Conservation (phyloP, 2,888 invertebrate species). For the Endotricha flammealis region DNA sequence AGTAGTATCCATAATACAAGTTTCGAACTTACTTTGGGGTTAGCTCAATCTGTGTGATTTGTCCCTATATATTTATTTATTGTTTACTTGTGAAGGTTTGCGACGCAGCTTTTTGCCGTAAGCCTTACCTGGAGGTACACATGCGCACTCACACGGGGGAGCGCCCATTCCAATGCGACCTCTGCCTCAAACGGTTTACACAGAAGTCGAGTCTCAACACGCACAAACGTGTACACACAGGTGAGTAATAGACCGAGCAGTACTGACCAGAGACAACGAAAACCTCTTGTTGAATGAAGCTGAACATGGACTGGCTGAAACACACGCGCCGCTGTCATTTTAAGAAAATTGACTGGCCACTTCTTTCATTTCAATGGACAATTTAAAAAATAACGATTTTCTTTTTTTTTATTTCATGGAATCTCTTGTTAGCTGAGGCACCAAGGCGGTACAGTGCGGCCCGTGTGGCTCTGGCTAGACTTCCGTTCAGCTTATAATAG, state of each 20-base stretch:
- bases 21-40: background rate
- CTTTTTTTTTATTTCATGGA: background rate
- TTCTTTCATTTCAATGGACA: too few species aligned
- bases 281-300: too few species aligned
- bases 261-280: background rate
- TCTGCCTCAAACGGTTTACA: conserved; percentile 87
- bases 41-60: too few species aligned
- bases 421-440: background rate
- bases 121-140: conserved; percentile 88
- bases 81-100: conserved; percentile 75
- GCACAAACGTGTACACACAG: conserved; percentile 87
- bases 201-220: conserved; percentile 89
- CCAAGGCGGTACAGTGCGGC: too few species aligned
- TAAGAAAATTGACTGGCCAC: too few species aligned
- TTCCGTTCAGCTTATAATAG: too few species aligned
- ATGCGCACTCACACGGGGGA: conserved; percentile 89
- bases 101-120: conserved; percentile 88
- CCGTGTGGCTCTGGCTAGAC: too few species aligned
- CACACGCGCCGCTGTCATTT: too few species aligned
- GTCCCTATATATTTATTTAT: too few species aligned
- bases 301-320: too few species aligned
- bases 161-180: conserved; percentile 85
- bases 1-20: conserved; percentile 5
- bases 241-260: conserved; percentile 47
- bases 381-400: too few species aligned